Evolutionary conservation across 1,140 invertebrate genomes (phyloP), one percentile per base, ranked within the genome.

Genomic region (Vanessa tameamea): DNA sequence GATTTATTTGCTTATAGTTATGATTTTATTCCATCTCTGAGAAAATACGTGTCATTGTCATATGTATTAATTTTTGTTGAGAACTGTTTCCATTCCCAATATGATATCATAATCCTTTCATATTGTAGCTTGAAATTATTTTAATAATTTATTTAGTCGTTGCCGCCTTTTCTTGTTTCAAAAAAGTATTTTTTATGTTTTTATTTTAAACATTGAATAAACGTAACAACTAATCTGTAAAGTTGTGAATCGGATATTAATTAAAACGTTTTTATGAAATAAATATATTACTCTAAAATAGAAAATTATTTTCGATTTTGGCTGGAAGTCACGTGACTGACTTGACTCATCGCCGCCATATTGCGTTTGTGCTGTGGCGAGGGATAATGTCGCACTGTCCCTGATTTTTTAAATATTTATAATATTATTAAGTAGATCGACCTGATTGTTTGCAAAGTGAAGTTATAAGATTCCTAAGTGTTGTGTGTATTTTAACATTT

Each of bases 321-420:
- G 57, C 57, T 78, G 71, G 69, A 68, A 68, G 82, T 89, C 86
- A 87, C 87, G 87, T 89, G 87, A 89, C 83, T 78, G 75, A 79
- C 66, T 80, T 77, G 64, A 80, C 70, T 80, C 76, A 75, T 73
- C 68, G 83, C 82, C 85, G 87, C 87, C 87, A 89, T 89, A 85
- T 89, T 89, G 86, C 76, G 77, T 82, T 87, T 81, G 79, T 82
- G 82, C 77, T 81, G 79, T 86, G 78, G 82, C 76, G 73, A 84
- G 82, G 78, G 80, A 76, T 80, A 73, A 77, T 81, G 79, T 87
- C 78, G 80, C 76, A 75, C 77, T 79, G 83, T 84, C 78, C 81
- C 72, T 79, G 77, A 80, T 82, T 77, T 84, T 81, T 77, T 67
- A 78, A 82, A 82, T 82, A 81, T 76, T 80, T 80, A 71, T 70